Evolutionary conservation across 2,113 vertebrate species (phyloP).

Genomic region (Piaya cayana): DNA sequence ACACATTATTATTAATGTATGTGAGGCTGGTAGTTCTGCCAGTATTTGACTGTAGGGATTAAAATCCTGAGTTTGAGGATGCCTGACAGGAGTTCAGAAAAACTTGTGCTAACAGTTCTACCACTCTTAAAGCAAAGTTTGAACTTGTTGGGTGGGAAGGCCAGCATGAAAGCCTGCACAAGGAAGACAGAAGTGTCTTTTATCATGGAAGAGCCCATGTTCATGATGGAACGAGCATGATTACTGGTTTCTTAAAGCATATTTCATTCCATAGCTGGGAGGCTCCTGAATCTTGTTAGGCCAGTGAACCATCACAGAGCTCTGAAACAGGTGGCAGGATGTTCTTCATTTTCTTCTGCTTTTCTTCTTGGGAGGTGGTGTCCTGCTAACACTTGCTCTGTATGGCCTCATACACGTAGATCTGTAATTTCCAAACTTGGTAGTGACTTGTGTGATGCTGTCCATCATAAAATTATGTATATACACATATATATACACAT

Average conservation of each 20-base stretch:
- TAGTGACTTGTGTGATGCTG: not conserved
- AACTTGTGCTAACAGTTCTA: not conserved
- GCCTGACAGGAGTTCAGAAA: not conserved
- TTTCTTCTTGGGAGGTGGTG: not conserved
- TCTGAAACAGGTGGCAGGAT: not conserved
- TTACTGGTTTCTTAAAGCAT: not conserved
- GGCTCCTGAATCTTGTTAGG: not conserved
- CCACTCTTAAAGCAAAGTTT: not conserved
- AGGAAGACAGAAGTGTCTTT: not conserved
- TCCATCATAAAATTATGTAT: not conserved
- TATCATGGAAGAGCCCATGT: fast-evolving
- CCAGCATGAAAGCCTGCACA: not conserved
- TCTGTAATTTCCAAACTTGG: not conserved
- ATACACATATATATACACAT: not conserved
- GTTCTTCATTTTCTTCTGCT: not conserved
- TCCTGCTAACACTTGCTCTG: not conserved
- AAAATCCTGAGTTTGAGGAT: not conserved
- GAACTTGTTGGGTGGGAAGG: not conserved
- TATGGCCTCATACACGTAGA: not conserved
- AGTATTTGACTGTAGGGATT: not conserved
- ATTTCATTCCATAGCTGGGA: not conserved
- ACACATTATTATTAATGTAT: not conserved
- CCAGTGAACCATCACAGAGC: fast-evolving
- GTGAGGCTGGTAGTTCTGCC: not conserved
- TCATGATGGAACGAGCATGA: not conserved